phyloP scores from a whole-genome alignment of 2,888 invertebrate species.

The Plagodis pulveraria region DNA sequence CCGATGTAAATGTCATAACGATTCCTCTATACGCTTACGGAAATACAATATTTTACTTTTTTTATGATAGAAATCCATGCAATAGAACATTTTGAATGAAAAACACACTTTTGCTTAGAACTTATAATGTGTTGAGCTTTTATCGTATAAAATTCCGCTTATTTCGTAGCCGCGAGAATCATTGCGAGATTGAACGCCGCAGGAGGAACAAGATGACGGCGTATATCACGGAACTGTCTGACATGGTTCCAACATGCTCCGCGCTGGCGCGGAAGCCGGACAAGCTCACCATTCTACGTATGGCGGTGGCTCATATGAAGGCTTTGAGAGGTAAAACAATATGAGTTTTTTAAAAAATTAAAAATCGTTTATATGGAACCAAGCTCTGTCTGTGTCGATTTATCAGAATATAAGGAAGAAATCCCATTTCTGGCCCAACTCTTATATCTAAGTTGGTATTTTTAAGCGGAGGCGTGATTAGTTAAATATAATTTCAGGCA shows the following conservation, averaged over 20 bases:
- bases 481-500: slow-evolving; percentile 84
- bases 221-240: slow-evolving; percentile 99
- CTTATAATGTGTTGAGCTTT: background rate
- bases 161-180: slow-evolving; percentile 94
- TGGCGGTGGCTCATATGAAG: slow-evolving; percentile 99
- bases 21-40: too few relatives aligned
- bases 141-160: slow-evolving; percentile 16
- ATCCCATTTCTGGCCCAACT: too few relatives aligned
- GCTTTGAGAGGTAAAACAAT: slow-evolving; percentile 92
- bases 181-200: slow-evolving; percentile 99
- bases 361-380: too few relatives aligned
- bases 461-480: too few relatives aligned
- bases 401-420: too few relatives aligned
- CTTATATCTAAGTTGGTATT: too few relatives aligned
- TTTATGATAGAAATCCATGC: too few relatives aligned
- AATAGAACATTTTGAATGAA: too few relatives aligned
- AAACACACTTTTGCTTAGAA: background rate
- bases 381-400: too few relatives aligned
- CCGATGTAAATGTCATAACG: too few relatives aligned
- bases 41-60: too few relatives aligned
- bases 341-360: background rate
- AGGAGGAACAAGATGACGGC: slow-evolving; percentile 99
- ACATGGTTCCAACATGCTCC: slow-evolving; percentile 99
- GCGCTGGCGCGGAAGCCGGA: slow-evolving; percentile 99
- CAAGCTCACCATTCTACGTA: slow-evolving; percentile 98